Percentiles rank a stretch among this genome's conserved stretches.
Evolutionary conservation across 2,113 vertebrate species (phyloP).

Genomic region (Cryptotis parvus): DNA sequence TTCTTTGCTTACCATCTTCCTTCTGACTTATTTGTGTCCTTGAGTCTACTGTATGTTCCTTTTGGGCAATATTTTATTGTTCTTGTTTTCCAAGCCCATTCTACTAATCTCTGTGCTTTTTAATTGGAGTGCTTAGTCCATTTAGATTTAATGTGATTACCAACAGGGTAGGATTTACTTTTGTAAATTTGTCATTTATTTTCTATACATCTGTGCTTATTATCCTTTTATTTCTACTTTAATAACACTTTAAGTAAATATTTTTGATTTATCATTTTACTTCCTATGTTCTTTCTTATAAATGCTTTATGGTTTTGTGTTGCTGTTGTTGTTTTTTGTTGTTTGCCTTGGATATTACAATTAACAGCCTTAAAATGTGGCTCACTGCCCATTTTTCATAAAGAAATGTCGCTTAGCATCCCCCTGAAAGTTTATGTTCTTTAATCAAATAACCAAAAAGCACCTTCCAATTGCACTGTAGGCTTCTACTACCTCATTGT

Average conservation of each 20-base stretch:
- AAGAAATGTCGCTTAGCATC: too few relatives aligned
- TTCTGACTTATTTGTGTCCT: constrained; percentile 4
- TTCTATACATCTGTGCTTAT: background rate
- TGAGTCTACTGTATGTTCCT: constrained; percentile 3
- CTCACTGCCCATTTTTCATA: too few relatives aligned
- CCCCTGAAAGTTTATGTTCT: too few relatives aligned
- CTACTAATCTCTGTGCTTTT: constrained; percentile 4
- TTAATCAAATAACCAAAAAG: too few relatives aligned
- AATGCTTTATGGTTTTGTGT: too few relatives aligned
- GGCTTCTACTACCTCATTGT: too few relatives aligned
- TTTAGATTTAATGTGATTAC: constrained; percentile 48
- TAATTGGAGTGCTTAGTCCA: constrained; percentile 10
- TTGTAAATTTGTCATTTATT: background rate
- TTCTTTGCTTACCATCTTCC: background rate
- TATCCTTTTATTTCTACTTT: background rate
- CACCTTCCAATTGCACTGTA: too few relatives aligned
- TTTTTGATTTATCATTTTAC: constrained; percentile 38
- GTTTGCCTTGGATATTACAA: constrained; percentile 37
- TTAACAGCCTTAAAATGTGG: background rate
- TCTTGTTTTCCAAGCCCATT: background rate
- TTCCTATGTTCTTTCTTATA: constrained; percentile 30
- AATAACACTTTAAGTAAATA: constrained; percentile 15
- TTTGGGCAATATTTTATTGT: background rate
- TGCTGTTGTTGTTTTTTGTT: constrained; percentile 20
- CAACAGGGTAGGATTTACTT: background rate